Conservation (phyloP, 2,797 vertebrate species). For the Cirrhinus molitorella region DNA sequence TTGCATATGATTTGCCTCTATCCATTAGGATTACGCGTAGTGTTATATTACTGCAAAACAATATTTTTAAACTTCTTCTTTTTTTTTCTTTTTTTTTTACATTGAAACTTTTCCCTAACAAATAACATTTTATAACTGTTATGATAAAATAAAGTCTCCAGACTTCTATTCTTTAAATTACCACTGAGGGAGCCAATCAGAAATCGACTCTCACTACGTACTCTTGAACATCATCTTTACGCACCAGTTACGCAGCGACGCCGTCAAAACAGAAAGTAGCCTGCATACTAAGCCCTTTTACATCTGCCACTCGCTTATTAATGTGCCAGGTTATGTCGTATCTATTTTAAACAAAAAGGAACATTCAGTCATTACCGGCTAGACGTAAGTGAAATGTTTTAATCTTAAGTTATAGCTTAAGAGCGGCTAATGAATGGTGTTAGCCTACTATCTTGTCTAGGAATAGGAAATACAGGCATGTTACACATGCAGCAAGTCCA, state of each 20-base stretch:
- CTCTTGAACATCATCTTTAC: neutral
- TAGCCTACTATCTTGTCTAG: neutral
- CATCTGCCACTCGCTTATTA: neutral
- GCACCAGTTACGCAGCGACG: neutral
- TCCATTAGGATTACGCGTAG: too few species aligned
- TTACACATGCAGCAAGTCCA: neutral
- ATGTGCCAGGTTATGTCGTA: neutral
- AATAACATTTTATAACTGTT: neutral
- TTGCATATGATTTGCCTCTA: neutral
- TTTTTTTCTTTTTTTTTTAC: neutral
- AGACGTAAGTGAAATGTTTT: slow-evolving; percentile 14
- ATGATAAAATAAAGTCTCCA: neutral
- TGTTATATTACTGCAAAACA: neutral
- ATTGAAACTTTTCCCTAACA: neutral
- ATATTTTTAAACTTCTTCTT: neutral
- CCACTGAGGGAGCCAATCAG: neutral
- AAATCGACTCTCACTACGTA: neutral
- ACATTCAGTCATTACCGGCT: neutral
- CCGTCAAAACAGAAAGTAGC: neutral
- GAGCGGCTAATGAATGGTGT: neutral
- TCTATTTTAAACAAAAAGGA: neutral
- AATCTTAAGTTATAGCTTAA: neutral
- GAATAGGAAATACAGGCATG: neutral
- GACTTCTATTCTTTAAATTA: neutral
- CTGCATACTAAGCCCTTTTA: neutral